Conservation (phyloP, 2,113 vertebrate species). For the Tetrax tetrax region DNA sequence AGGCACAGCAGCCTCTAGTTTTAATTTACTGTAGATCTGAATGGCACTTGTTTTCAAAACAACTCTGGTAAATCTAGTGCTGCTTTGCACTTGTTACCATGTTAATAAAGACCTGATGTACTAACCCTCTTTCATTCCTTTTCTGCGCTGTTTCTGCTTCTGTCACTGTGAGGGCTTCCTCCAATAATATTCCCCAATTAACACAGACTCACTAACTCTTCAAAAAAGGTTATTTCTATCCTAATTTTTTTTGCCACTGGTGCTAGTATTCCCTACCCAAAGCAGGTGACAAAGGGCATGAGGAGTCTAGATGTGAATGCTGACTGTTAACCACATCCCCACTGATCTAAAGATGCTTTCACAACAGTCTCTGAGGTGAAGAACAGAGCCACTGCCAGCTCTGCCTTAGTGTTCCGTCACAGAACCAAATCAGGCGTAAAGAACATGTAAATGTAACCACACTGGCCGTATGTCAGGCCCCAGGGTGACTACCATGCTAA, state of each 20-base stretch:
- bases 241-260: neutral
- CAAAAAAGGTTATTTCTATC: neutral
- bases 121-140: neutral
- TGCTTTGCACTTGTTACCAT: neutral
- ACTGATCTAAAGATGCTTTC: neutral
- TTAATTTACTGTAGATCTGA: neutral
- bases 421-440: neutral
- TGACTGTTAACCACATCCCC: neutral
- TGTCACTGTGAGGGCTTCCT: neutral
- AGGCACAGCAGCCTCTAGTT: neutral
- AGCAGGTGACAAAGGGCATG: neutral
- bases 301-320: neutral
- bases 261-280: neutral
- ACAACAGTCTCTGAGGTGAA: neutral
- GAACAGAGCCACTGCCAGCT: neutral
- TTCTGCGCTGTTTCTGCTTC: neutral
- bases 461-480: neutral
- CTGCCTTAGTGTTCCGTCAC: neutral
- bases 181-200: neutral
- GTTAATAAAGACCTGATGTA: neutral
- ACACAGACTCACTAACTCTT: neutral
- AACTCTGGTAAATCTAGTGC: neutral
- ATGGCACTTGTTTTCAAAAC: neutral
- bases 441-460: neutral
- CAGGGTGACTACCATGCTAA: neutral